Conservation (phyloP, 2,797 vertebrate genomes). For the Pelochelys cantorii region DNA sequence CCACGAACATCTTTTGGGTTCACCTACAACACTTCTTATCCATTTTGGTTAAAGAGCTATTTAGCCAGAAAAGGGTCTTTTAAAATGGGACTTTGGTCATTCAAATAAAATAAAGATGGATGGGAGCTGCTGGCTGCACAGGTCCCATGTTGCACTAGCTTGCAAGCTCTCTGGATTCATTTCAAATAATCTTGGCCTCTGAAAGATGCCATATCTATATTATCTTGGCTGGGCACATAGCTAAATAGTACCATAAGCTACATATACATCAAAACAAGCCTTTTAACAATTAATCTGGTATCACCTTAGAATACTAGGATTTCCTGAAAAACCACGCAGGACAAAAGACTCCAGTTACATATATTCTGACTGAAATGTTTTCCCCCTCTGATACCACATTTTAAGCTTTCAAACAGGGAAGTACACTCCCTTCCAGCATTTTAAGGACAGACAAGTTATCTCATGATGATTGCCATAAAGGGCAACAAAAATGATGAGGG, state of each 20-base stretch:
- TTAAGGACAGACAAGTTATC: neutral
- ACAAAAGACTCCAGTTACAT: neutral
- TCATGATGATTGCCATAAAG: neutral
- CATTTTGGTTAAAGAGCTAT: too few species aligned
- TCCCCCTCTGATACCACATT: neutral
- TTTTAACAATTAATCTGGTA: neutral
- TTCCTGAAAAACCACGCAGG: neutral
- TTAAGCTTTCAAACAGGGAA: neutral
- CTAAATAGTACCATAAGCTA: neutral
- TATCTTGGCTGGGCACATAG: rapidly evolving
- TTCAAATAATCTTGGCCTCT: neutral
- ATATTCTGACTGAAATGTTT: neutral
- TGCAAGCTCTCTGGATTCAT: neutral
- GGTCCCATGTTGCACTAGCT: neutral
- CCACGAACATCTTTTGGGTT: too few species aligned
- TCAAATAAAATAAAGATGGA: neutral
- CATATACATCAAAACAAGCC: neutral
- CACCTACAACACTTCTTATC: too few species aligned
- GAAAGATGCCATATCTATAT: neutral
- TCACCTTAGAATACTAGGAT: neutral
- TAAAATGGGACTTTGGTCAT: rapidly evolving
- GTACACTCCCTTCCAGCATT: neutral
- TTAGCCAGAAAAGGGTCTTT: too few species aligned
- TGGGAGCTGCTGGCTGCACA: neutral
- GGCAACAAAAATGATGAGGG: too few species aligned